Evolutionary conservation across 2,888 invertebrate species (phyloP), one percentile per base, ranked within the genome.

Genomic region (Plemyria rubiginata): DNA sequence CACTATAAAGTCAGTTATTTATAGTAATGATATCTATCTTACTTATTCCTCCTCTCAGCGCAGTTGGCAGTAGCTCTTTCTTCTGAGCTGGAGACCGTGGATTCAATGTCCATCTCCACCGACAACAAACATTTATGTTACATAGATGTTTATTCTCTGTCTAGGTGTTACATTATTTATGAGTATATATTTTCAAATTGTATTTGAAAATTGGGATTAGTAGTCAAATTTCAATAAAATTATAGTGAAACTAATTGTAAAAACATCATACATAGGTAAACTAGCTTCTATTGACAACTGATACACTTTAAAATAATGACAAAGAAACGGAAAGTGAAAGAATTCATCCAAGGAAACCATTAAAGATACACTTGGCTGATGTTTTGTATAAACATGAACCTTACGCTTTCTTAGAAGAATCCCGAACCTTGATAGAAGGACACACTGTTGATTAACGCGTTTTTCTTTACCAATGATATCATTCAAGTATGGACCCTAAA

Each of bases 371-470:
- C 82, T 77, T 74, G 73, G 87, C 79, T 88, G 85, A 89, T 89
- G 77, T 74, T 82, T 87, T 85, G 76, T 73, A 80, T 81, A 88
- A 88, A 91, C 85, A 91, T 81, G 75, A 80, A 79, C 78, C 77
- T 74, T 75, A 79, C 78, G 76, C 78, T 75, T 89, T 90, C 88
- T 87, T 74, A 85, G 87, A 89, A 87, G 78, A 79, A 82, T 79
- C 81, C 84, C 82, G 81, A 84, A 78, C 76, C 77, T 80, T 77
- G 79, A 80, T 83, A 77, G 79, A 83, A 84, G 78, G 81, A 84
- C 82, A 85, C 85, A 79, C 85, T 75, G 75, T 82, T 88, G 83
- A 88, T 90, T 90, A 90, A 82, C 88, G 80, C 88, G 82, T 87
- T 80, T 82, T 79, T 82, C 78, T 70, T 59, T 56, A 56, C 58